Evolutionary conservation across 2,113 vertebrate genomes (phyloP), one percentile per base, ranked within the genome.

Genomic region (Protobothrops flavoviridis): DNA sequence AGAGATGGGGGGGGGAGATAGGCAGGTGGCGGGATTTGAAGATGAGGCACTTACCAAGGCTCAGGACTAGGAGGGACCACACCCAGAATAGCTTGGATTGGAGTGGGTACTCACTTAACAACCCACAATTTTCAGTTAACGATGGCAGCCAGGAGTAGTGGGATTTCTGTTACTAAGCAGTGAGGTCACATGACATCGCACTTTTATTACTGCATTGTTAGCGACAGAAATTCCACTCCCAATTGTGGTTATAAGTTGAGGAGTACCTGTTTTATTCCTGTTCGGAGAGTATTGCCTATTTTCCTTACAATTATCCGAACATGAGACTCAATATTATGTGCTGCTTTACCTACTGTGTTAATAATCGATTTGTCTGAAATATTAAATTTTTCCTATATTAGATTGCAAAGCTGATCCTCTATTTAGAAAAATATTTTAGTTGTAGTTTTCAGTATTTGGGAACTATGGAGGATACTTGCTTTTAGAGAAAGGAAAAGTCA

Each of bases 381-480:
- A 23, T 95, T 85, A 55, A 91, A 90, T 95, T 94, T 91, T 94
- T 24, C 90, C 0, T 93, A 89, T 91, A 95, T 90, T 93, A 43
- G 12, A 86, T 45, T 90, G 69, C 43, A 90, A 85, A 89, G 29
- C n/a, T 93, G 74, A 23, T 90, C 86, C 81, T 87, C 55, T 29
- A 20, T 43, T 89, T 89, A 91, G 94, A 95, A 94, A 93, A 93
- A 93, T 91, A 89, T 95, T 94, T 95, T 96, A 95, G 96, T 53
- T 89, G 88, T 96, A 96, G 92, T 94, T 50, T 95, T 95, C 55
- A 95, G 2, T 93, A 96, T 86, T 97, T 95, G 95, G 96, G 94
- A 94, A 91, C 96, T 96, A 96, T 97, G 96, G 97, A 97, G 96
- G 96, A 97, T 97, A 97, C 96, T 97, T 97, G 96, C 97, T 97